Base-by-base conservation (phyloP, 2,888 invertebrate genomes). In the Drosophila demipolita region DNA sequence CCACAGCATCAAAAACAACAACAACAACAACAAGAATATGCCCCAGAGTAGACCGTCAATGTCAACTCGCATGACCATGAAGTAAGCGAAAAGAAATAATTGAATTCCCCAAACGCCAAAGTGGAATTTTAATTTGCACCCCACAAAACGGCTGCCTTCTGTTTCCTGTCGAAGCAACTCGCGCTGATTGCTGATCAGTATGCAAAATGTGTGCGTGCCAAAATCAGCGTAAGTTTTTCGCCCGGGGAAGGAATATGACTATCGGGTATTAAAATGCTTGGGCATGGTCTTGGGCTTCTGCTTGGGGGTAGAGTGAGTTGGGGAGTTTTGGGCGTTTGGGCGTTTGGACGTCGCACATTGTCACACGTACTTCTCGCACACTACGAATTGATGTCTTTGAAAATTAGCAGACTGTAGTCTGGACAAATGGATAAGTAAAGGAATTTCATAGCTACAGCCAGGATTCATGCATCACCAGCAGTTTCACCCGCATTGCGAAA, bases 101-200 rank as follows among this genome's bases (percentile, higher is more conserved):
- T 91, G 91, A 91, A 90, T 91, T 90, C 89, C 87, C 87, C 74
- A 82, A 90, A 89, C 83, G 91, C 84, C 91, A 91, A 91, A 91
- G 80, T 81, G 90, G 91, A 90, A 90, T 91, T 90, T 90, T 91
- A 90, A 90, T 91, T 90, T 89, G 80, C 82, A 71, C 76, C 74
- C 82, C 78, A 78, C 84, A 75, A 79, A 74, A 73, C 40, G 26
- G 49, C 40, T 48, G 66, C 53, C 65, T 50, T n/a, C 53, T 36
- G 38, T 40, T 17, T 26, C 23, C 36, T 23, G 15, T 11, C 33
- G 35, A 20, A 58, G 53, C 70, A 67, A 64, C 72, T 72, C 77
- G 71, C 81, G 71, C 83, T 90, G 90, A 87, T 90, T 87, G 89
- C 90, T 90, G 90, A 90, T 90, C 91, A 89, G 91, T 90, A 89